phyloP scores from a whole-genome alignment of 2,113 vertebrate genomes.

The Rissa tridactyla region DNA sequence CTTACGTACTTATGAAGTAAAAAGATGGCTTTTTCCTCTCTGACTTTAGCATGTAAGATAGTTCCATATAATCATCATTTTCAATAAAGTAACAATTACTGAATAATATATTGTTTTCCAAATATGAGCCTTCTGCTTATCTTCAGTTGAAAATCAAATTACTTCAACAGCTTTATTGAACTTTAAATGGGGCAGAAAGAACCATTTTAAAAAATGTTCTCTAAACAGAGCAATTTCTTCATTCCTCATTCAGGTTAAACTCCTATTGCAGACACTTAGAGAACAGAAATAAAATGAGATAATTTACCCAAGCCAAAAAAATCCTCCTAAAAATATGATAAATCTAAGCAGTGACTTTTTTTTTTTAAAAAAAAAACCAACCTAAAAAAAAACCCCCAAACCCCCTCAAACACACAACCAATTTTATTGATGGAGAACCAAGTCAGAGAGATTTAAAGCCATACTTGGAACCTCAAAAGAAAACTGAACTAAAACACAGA shows the following conservation, averaged over 20 bases:
- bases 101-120: not conserved
- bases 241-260: not conserved
- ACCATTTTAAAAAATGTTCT: not conserved
- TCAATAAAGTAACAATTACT: not conserved
- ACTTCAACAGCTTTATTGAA: conserved; percentile 11
- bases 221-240: not conserved
- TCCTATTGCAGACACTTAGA: not conserved
- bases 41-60: not conserved
- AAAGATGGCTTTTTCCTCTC: not conserved
- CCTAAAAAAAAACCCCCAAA: too few species aligned
- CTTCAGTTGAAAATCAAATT: not conserved
- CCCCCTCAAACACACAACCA: not conserved
- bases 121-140: not conserved
- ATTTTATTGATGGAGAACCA: not conserved
- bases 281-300: not conserved
- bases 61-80: not conserved
- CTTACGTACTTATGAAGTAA: not conserved
- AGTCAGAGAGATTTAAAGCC: not conserved
- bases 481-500: not conserved
- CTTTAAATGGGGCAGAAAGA: conserved; percentile 36
- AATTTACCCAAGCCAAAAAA: not conserved
- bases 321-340: not conserved
- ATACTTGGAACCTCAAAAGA: not conserved
- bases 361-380: not conserved
- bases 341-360: not conserved